Evolutionary conservation across 2,113 vertebrate genomes (phyloP).

Genomic region (Serinus canaria): DNA sequence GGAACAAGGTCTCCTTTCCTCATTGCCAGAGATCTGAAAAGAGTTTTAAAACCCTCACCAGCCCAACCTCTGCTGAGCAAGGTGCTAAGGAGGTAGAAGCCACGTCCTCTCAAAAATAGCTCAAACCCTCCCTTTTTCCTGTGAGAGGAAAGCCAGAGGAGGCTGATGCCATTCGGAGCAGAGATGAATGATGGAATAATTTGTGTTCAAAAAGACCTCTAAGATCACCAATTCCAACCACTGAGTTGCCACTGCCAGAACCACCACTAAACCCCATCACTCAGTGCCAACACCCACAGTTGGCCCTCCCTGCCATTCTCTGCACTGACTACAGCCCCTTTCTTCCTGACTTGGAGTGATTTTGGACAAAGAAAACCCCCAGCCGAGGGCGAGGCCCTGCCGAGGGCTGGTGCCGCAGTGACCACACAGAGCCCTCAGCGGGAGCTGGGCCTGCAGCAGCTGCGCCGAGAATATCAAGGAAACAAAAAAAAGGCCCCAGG

Average conservation of each 20-base stretch:
- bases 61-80: background rate
- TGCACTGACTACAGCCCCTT: background rate
- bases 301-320: too few relatives aligned
- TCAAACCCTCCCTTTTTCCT: background rate
- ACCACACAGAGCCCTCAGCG: rapidly evolving
- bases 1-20: background rate
- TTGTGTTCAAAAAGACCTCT: background rate
- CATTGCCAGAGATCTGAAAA: background rate
- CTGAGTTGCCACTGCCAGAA: background rate
- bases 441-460: background rate
- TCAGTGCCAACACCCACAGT: too few relatives aligned
- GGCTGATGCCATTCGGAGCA: background rate
- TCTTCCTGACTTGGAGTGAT: background rate
- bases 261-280: rapidly evolving
- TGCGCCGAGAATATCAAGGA: background rate
- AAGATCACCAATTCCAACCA: background rate
- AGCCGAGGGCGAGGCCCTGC: background rate
- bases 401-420: background rate
- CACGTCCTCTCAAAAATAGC: background rate
- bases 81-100: background rate
- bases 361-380: background rate
- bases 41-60: background rate
- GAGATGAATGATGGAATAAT: background rate
- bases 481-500: background rate
- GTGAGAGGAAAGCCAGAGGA: background rate